Evolutionary conservation across 37 sponge, comb jelly and placozoan species (phyloP).

Genomic region (Amphimedon queenslandica): DNA sequence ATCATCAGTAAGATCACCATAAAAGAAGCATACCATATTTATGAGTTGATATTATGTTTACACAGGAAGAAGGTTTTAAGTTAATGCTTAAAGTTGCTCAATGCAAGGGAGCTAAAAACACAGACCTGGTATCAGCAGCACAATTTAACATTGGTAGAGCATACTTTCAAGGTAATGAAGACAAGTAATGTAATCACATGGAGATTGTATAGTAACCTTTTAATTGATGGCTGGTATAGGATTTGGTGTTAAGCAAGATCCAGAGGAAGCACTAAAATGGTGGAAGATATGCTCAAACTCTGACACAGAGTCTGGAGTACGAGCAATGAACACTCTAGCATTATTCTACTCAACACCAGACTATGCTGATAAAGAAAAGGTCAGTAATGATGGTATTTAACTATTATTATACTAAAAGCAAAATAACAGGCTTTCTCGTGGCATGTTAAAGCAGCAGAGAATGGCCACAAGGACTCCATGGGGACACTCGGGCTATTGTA

Average conservation of each 20-base stretch:
- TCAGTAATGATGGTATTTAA: not conserved
- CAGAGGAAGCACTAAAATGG: conserved; percentile 74
- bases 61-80: conserved; percentile 62
- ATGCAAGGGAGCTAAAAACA: conserved; percentile 25
- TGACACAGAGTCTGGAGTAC: conserved; percentile 53
- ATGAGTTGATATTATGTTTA: too few species aligned
- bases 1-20: conserved; percentile 44
- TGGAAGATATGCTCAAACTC: conserved; percentile 28
- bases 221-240: too few species aligned
- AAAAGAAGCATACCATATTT: too few species aligned
- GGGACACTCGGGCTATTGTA: too few species aligned
- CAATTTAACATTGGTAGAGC: conserved; percentile 89
- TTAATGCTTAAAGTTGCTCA: conserved; percentile 71
- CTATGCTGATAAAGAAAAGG: conserved; percentile 50
- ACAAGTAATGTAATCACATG: not conserved
- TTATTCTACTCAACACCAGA: conserved; percentile 80
- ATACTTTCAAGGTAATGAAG: conserved; percentile 45
- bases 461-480: conserved; percentile 72
- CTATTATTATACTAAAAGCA: not conserved
- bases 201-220: not conserved
- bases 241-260: conserved; percentile 73
- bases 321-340: conserved; percentile 82
- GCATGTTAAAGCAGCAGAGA: conserved; percentile 80
- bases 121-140: conserved; percentile 59
- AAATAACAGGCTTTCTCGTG: conserved; percentile 71